Evolutionary conservation across 1,140 invertebrate genomes (phyloP).

Genomic region (Dendroctonus ponderosae): DNA sequence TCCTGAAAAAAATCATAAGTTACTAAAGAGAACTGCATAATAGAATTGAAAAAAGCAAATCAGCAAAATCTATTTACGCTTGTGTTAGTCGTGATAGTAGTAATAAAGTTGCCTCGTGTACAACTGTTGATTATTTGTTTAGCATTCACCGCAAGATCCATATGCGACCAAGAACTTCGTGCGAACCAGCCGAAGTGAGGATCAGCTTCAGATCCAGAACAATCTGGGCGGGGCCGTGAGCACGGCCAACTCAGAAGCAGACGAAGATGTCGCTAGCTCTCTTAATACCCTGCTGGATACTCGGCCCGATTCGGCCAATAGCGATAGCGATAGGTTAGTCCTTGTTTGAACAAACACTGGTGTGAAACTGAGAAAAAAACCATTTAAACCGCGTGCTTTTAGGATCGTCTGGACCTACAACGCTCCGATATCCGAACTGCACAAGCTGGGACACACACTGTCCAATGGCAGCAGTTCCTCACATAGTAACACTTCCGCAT

Average conservation of each 20-base stretch:
- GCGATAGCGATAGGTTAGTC: constrained; percentile 37
- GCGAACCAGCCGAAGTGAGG: constrained; percentile 53
- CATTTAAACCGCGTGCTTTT: constrained; percentile 7
- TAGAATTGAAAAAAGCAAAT: no score
- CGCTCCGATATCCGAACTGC: constrained; percentile 62
- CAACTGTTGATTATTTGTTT: constrained; percentile 5
- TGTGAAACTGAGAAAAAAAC: not conserved
- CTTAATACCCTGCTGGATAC: constrained; percentile 86
- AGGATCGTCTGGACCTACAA: constrained; percentile 91
- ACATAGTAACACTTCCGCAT: constrained; percentile 65
- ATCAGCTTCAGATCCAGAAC: constrained; percentile 79
- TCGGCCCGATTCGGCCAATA: constrained; percentile 58
- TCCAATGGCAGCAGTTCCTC: constrained; percentile 60
- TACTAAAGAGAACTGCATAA: no score
- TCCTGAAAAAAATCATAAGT: no score
- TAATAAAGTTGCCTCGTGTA: not conserved
- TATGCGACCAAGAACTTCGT: constrained; percentile 34
- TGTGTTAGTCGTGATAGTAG: no score
- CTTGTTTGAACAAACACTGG: not conserved
- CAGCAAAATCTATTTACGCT: no score
- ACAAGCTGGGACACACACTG: constrained; percentile 54
- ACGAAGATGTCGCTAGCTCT: constrained; percentile 90
- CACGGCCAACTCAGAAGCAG: constrained; percentile 84
- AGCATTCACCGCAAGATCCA: constrained; percentile 37
- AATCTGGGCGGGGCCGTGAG: constrained; percentile 61